Base-by-base conservation (phyloP, 2,888 invertebrate species). In the Sclerodermus sp. region DNA sequence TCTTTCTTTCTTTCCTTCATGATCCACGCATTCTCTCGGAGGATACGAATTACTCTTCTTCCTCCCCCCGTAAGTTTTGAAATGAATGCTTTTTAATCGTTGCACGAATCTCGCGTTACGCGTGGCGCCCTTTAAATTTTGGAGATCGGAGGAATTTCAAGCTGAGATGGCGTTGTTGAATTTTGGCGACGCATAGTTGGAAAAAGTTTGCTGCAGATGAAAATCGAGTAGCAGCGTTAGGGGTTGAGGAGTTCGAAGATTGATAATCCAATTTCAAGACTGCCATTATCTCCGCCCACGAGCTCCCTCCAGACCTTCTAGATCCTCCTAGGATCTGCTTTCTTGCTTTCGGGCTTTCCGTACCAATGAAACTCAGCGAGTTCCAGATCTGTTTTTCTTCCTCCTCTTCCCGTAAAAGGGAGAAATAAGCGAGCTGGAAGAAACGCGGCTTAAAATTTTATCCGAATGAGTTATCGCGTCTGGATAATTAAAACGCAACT, bases 181-280 rank as follows among this genome's bases (percentile, higher is more conserved):
- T 23, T 23, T 23, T 23, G 23, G 23, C 8, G 8, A n/a, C 30
- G 30, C 30, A 30, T 4, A n/a, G 12, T 34, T 12, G 34, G 13
- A 34, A 34, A 12, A 34, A 34, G 34, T 12, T 4, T 8, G n/a
- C n/a, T n/a, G 34, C 34, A 55, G 60, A 58, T 54, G 60, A 55
- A 56, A 56, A 52, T 51, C 51, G 55, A 56, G 52, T 59, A 59
- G 53, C 52, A 59, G 53, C 52, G 59, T 53, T 32, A 42, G 61
- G 55, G 55, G 53, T 55, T 52, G 48, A 49, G 54, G 59, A 57
- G 47, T 49, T 44, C 38, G 59, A 52, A 63, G 63, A 63, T 63
- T 63, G 63, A 63, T 63, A 63, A 61, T 63, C 63, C 63, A 63
- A 63, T 63, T 63, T 63, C 63, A 55, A 61, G 63, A 63, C 59